Base-by-base conservation (phyloP, 2,888 invertebrate genomes). In the Adela reaumurella region DNA sequence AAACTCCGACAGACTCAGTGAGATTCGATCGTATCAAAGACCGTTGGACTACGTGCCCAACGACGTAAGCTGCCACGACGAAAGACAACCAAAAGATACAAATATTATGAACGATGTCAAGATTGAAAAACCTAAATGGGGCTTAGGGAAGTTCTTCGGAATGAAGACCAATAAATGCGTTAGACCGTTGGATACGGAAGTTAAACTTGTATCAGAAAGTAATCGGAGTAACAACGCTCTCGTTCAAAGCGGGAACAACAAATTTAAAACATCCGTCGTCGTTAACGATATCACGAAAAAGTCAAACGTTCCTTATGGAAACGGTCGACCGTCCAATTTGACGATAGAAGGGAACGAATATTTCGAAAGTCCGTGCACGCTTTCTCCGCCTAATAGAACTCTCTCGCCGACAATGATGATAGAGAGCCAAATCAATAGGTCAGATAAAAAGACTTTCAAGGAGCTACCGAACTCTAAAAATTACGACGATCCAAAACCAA, bases 11-110 rank as follows among this genome's bases (percentile, higher is more conserved):
- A 52, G 65, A 5, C 24, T 71, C 0, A 65, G 68, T 49, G 76
- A 76, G 54, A 67, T 73, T 1, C 56, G 76, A 14, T 71, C 76
- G 0, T 74, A 73, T 49, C 77, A 70, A 46, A 59, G 74, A 50
- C 76, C 76, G 0, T 45, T 78, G 5, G 88, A 90, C 0, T 90
- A 88, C 58, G 81, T 90, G 0, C 89, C 85, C 56, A 90, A 90
- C 59, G 87, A 88, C 47, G 89, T 90, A 19, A 85, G 81, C 49
- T 58, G 65, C 17, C 57, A 67, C 42, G 67, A 69, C 43, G 20
- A 59, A 57, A 57, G 70, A 54, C 64, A 66, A 51, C 72, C 68
- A 46, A 69, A 82, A 64, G 63, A 78, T 57, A 70, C 81, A 1
- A 67, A 83, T 59, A 47, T 74, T 45, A 61, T 74, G 16, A 64